Evolutionary conservation across 2,888 invertebrate genomes (phyloP).

Genomic region (Papilio protenor): DNA sequence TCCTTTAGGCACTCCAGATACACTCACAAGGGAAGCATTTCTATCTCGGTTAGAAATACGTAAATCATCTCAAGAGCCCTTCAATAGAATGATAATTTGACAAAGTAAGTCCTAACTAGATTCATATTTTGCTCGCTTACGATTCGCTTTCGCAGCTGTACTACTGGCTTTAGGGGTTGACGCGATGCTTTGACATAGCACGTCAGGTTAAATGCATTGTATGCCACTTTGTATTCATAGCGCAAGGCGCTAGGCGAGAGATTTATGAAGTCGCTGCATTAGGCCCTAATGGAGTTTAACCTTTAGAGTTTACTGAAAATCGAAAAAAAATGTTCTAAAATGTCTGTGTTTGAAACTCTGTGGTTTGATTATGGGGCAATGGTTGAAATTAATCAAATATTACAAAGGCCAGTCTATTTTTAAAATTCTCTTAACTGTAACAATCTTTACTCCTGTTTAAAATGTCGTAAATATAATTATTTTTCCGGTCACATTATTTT

Average conservation of each 20-base stretch:
- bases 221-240: slow-evolving; percentile 33
- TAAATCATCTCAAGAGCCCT: too few species aligned
- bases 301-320: neutral
- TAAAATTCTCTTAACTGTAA: too few species aligned
- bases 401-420: too few species aligned
- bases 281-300: slow-evolving; percentile 8
- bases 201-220: slow-evolving; percentile 31
- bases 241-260: neutral
- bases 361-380: too few species aligned
- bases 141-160: neutral
- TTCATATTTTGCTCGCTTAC: neutral
- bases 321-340: neutral
- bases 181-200: slow-evolving; percentile 15
- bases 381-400: too few species aligned
- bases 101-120: neutral
- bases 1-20: too few species aligned
- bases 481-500: too few species aligned
- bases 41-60: too few species aligned
- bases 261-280: slow-evolving; percentile 18
- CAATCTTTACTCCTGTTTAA: too few species aligned
- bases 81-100: too few species aligned
- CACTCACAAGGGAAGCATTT: too few species aligned
- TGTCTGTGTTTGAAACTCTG: neutral
- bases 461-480: too few species aligned
- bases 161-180: neutral